Evolutionary conservation across 1,140 invertebrate genomes (phyloP).

Genomic region (Colletes latitarsis): DNA sequence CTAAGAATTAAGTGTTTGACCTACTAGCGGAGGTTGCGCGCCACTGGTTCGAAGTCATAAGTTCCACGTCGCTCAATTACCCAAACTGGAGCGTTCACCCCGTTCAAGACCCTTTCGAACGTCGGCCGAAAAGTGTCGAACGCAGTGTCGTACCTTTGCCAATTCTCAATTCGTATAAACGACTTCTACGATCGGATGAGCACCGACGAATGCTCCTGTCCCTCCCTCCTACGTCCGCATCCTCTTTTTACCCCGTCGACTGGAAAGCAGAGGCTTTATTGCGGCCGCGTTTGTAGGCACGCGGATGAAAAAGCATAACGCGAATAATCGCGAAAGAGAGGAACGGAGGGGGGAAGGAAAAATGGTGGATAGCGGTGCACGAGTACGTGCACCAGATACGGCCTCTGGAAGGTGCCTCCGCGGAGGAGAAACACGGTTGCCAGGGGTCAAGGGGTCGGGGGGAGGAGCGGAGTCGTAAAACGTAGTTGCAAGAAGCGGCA

Average conservation of each 20-base stretch:
- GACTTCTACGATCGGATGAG: conserved; percentile 21
- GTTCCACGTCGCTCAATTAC: conserved; percentile 34
- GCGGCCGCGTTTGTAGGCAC: conserved; percentile 22
- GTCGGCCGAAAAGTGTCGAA: conserved; percentile 25
- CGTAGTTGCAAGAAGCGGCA: conserved; percentile 12
- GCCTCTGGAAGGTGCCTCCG: conserved; percentile 1
- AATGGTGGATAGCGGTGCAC: conserved; percentile 9
- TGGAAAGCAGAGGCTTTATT: not conserved
- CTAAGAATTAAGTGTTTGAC: no score
- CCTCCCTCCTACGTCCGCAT: not conserved
- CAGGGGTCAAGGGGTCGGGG: not conserved
- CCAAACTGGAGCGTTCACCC: not conserved
- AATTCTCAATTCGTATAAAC: conserved; percentile 10
- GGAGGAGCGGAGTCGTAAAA: conserved; percentile 15
- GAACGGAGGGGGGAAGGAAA: not conserved
- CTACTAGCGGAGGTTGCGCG: no score
- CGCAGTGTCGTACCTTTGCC: not conserved
- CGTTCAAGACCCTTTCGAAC: not conserved
- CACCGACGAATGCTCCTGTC: conserved; percentile 12
- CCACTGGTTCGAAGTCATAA: conserved; percentile 26
- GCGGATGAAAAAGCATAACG: conserved; percentile 46
- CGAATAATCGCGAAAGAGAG: conserved; percentile 1
- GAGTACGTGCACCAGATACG: conserved; percentile 26
- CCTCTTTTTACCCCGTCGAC: no score
- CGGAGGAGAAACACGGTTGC: not conserved